Evolutionary conservation across 2,797 vertebrate species (phyloP).

Genomic region (Urocyon cinereoargenteus): DNA sequence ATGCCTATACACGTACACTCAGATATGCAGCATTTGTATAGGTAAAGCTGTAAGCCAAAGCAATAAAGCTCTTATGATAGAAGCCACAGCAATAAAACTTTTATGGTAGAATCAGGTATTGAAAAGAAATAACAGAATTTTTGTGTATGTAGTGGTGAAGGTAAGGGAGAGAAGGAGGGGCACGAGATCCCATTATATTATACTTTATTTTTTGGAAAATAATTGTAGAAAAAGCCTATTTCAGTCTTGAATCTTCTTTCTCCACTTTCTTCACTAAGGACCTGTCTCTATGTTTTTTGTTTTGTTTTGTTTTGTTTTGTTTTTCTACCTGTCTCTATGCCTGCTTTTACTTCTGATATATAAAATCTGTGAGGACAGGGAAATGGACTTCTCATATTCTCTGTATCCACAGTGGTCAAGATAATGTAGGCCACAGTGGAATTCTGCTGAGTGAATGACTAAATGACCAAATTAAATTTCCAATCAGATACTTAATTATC

Average conservation of each 20-base stretch:
- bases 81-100: neutral
- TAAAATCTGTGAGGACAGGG: neutral
- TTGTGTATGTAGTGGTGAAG: neutral
- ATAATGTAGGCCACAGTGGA: neutral
- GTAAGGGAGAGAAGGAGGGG: rapidly evolving
- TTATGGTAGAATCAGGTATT: neutral
- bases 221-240: neutral
- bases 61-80: neutral
- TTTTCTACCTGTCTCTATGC: neutral
- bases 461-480: conserved; percentile 3
- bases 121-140: neutral
- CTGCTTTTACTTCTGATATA: neutral
- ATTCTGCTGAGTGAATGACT: neutral
- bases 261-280: neutral
- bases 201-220: neutral
- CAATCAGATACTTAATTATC: neutral
- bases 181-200: neutral
- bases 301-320: too few species aligned
- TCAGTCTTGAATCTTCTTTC: neutral
- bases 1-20: neutral
- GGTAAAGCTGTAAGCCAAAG: neutral
- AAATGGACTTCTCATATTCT: neutral
- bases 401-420: neutral
- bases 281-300: neutral
- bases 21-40: neutral